Base-by-base conservation (phyloP, 2,113 vertebrate species). In the Athene cunicularia region DNA sequence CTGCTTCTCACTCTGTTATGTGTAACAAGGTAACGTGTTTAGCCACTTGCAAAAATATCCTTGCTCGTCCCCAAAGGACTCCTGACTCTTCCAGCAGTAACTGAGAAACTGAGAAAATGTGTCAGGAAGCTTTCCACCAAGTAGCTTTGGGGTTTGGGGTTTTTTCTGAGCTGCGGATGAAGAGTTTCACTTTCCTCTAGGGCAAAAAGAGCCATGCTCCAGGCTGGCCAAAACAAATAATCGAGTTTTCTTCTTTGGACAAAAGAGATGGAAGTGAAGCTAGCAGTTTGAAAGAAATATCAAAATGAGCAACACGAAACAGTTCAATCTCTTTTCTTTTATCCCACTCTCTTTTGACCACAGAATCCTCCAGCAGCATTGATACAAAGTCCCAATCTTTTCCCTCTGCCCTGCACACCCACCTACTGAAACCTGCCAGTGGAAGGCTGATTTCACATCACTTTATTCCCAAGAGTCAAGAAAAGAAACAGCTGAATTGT, bases 401-500 rank as follows among this genome's bases (percentile, higher is more conserved):
- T 11, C 3, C 17, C 55, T 76, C 45, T 70, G 26, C 60, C 55
- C 30, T 33, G 16, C 49, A 62, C 11, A 24, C 45, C 9, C 39
- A 1, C 24, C 73, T 77, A 6, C 35, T 58, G 55, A 66, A 88
- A 12, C 3, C 12, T 3, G 0, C 21, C 71, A 18, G 35, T 19
- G 35, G 26, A 53, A 49, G 66, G 18, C 24, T 52, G 30, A 45
- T 49, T 88, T 76, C 6, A 1, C 27, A 39, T 23, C 28, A 2
- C 8, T 43, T 83, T 49, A 24, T 53, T 66, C 37, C 41, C 37
- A 50, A 30, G 59, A 77, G 59, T 24, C 33, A 70, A 22, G 33
- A 39, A 53, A 39, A 84, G 68, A 27, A 28, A 17, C 0, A 0
- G 13, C 16, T 30, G 4, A n/a, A 3, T 16, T 0, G 0, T 64